phyloP scores from a whole-genome alignment of 2,888 invertebrate species.

The Acleris laterana region DNA sequence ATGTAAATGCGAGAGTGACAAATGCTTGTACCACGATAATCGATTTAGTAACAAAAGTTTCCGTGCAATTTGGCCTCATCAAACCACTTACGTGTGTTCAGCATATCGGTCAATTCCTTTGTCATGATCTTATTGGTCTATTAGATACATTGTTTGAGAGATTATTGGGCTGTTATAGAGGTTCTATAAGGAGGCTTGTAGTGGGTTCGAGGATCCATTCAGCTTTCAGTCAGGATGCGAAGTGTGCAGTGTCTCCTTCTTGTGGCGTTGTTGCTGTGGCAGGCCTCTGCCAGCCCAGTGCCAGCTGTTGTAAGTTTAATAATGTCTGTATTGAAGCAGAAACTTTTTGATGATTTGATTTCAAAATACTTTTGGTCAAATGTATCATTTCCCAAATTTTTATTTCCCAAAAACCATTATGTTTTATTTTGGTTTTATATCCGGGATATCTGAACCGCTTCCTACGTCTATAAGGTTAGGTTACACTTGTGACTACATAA shows the following conservation, averaged over 20 bases:
- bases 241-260: constrained; percentile 28
- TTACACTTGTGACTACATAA: no score
- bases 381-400: no score
- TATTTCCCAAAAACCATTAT: no score
- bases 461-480: no score
- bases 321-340: background rate
- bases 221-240: constrained; percentile 25
- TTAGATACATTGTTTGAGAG: background rate
- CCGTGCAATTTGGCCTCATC: background rate
- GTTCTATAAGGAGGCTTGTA: constrained; percentile 13
- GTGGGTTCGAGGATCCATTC: background rate
- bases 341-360: no score
- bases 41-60: no score
- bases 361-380: no score
- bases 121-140: constrained; percentile 9
- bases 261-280: constrained; percentile 30
- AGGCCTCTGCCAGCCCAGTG: constrained; percentile 17
- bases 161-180: background rate
- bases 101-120: constrained; percentile 4
- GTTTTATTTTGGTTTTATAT: no score
- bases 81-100: background rate
- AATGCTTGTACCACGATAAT: no score
- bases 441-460: no score
- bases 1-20: no score
- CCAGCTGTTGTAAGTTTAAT: constrained; percentile 14